Percentiles rank a stretch among this genome's conserved stretches.
phyloP scores from a whole-genome alignment of 2,797 vertebrate species.

The Pseudochirops corinnae region DNA sequence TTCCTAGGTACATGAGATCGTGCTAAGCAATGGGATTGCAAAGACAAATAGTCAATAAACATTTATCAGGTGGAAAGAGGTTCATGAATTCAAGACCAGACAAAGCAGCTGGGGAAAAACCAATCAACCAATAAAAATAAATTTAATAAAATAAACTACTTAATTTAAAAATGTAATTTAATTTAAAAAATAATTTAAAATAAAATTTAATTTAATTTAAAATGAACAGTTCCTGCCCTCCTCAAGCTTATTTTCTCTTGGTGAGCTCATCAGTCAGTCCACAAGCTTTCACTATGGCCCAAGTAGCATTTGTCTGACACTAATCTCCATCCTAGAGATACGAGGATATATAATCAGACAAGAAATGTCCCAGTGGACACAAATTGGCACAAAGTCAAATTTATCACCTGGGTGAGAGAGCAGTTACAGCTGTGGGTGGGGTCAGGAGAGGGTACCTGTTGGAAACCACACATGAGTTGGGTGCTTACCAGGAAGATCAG shows the following conservation, averaged over 20 bases:
- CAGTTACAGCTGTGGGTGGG: neutral
- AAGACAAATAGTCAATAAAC: neutral
- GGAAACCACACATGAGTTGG: neutral
- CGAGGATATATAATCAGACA: neutral
- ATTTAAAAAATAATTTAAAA: too few species aligned
- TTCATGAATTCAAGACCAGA: neutral
- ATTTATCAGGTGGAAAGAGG: neutral
- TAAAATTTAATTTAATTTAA: too few species aligned
- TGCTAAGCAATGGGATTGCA: neutral
- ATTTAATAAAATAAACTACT: neutral
- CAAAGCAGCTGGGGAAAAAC: neutral
- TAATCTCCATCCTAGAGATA: neutral
- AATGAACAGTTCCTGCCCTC: neutral
- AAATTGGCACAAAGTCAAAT: neutral
- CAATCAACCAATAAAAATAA: neutral
- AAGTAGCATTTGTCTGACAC: neutral
- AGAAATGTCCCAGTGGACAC: neutral
- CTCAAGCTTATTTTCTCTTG: neutral
- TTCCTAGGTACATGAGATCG: neutral
- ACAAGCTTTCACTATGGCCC: neutral
- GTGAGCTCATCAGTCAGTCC: neutral
- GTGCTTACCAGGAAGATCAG: neutral
- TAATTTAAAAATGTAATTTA: too few species aligned
- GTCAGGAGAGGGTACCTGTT: neutral
- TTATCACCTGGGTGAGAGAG: neutral